These are phyloP conservation scores for Tuta absoluta DNA, from an alignment of 2,888 invertebrate species.

Conservation along the genomic window DNA sequence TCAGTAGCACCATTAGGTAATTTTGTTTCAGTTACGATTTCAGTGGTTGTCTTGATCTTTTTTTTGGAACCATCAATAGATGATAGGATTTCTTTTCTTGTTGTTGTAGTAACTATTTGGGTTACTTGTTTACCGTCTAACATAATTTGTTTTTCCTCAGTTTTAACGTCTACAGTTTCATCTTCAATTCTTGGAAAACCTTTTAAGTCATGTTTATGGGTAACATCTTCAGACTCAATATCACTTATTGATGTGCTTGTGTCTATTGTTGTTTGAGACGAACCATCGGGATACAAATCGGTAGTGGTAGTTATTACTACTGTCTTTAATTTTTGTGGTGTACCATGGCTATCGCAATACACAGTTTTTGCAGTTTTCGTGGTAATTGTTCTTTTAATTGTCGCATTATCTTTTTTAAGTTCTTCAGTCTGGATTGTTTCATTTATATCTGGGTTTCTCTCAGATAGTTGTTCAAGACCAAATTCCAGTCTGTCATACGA, in stretches of 20 bases:
- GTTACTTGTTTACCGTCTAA: constrained; percentile 58
- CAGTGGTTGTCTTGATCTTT: constrained; percentile 64
- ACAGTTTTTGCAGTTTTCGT: constrained; percentile 59
- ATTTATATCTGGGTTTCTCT: constrained; percentile 49
- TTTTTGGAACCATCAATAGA: constrained; percentile 53
- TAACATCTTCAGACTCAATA: constrained; percentile 44
- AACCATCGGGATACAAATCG: constrained; percentile 68
- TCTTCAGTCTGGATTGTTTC: constrained; percentile 48
- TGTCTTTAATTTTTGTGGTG: constrained; percentile 56
- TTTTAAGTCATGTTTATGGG: constrained; percentile 44
- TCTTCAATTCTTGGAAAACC: constrained; percentile 55
- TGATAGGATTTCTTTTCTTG: constrained; percentile 60
- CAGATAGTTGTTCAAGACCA: constrained; percentile 45
- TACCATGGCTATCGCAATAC: constrained; percentile 50
- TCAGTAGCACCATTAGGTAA: constrained; percentile 64
- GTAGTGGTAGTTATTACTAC: constrained; percentile 60
- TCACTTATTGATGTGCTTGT: constrained; percentile 64
- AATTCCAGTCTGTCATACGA: constrained; percentile 42
- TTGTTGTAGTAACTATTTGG: constrained; percentile 67
- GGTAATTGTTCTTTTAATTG: constrained; percentile 52
- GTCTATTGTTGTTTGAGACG: constrained; percentile 57
- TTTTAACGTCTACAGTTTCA: constrained; percentile 58
- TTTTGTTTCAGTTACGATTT: constrained; percentile 63
- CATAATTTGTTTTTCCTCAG: constrained; percentile 49
- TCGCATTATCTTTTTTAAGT: constrained; percentile 49